Conservation (phyloP, 1,140 invertebrate species). For the Bombus pyrosoma region DNA sequence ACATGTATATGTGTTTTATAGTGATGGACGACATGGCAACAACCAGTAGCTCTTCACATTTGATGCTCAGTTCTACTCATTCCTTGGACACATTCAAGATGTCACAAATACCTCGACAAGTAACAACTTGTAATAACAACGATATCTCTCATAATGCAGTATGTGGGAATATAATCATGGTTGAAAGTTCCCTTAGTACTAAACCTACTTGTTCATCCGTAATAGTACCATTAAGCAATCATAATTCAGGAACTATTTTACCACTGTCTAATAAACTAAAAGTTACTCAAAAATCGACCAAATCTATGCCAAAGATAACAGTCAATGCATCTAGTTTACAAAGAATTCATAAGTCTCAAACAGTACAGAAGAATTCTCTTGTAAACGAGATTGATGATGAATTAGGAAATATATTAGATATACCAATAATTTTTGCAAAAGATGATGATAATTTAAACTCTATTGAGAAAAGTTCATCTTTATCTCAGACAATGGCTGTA, state of each 20-base stretch:
- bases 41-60: conserved; percentile 50
- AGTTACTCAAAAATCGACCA: conserved; percentile 67
- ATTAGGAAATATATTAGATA: conserved; percentile 85
- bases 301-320: conserved; percentile 81
- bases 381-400: conserved; percentile 82
- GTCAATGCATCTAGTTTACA: conserved; percentile 68
- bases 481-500: conserved; percentile 58
- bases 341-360: conserved; percentile 58
- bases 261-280: conserved; percentile 68
- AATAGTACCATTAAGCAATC: conserved; percentile 62
- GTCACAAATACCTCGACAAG: conserved; percentile 61
- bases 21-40: conserved; percentile 70
- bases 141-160: conserved; percentile 58
- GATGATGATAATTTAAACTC: conserved; percentile 83
- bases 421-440: conserved; percentile 87
- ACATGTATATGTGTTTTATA: conserved; percentile 76
- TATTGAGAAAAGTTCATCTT: conserved; percentile 68
- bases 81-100: conserved; percentile 66
- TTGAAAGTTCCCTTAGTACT: conserved; percentile 61
- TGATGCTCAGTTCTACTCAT: conserved; percentile 49
- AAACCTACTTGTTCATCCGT: conserved; percentile 59
- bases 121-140: conserved; percentile 54
- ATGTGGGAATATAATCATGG: conserved; percentile 64
- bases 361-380: conserved; percentile 55
- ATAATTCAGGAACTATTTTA: conserved; percentile 63